Evolutionary conservation across 2,113 vertebrate species (phyloP).

Genomic region (Thamnophis sirtalis): DNA sequence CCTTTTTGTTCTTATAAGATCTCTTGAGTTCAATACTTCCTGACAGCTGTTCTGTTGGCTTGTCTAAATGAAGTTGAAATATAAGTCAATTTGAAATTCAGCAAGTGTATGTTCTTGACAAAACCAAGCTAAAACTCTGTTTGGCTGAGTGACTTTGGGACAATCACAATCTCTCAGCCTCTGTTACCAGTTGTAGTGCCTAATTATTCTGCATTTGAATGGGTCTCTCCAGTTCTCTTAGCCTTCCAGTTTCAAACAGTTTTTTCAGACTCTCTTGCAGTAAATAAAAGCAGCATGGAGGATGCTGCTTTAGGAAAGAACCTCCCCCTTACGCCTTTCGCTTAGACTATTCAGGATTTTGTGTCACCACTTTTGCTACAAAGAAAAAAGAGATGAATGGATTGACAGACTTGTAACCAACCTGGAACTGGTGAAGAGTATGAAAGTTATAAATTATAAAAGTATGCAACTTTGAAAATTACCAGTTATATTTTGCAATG

Average conservation of each 20-base stretch:
- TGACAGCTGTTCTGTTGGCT: constrained; percentile 53
- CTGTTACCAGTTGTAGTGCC: neutral
- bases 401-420: neutral
- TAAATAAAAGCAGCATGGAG: constrained; percentile 6
- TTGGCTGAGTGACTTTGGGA: neutral
- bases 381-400: neutral
- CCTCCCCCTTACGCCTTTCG: neutral
- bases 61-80: constrained; percentile 23
- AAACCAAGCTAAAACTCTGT: constrained; percentile 2
- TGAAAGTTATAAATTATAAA: neutral
- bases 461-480: neutral
- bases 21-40: constrained; percentile 17
- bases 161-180: neutral
- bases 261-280: neutral
- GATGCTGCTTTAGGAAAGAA: neutral
- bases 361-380: neutral
- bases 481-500: neutral
- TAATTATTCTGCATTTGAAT: constrained; percentile 13
- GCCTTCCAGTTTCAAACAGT: neutral
- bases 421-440: neutral
- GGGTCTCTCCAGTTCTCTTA: neutral
- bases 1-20: constrained; percentile 43
- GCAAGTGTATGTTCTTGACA: neutral
- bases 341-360: neutral
- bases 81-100: constrained; percentile 21